phyloP scores from a whole-genome alignment of 1,140 invertebrate species.

The Drosophila suzukii region DNA sequence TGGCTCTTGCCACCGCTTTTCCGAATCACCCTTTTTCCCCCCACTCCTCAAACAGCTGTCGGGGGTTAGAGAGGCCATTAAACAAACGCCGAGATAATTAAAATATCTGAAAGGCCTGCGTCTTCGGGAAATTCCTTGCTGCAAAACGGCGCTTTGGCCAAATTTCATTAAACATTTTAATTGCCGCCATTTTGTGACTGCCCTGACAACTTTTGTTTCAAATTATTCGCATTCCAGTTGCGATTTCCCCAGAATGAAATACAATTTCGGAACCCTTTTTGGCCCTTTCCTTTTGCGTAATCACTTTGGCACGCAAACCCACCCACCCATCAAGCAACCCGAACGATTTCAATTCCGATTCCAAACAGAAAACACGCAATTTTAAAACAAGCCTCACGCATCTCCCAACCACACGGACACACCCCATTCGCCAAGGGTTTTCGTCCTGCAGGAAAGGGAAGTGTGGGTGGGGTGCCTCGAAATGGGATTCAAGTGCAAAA shows the following conservation, averaged over 20 bases:
- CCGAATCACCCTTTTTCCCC: background rate
- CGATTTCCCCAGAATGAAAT: constrained; percentile 69
- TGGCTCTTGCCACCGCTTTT: constrained; percentile 39
- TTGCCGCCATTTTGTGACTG: constrained; percentile 68
- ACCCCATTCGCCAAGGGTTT: constrained; percentile 38
- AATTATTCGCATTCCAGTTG: constrained; percentile 76
- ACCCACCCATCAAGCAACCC: constrained; percentile 25
- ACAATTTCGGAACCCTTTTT: constrained; percentile 65
- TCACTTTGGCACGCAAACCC: constrained; percentile 66
- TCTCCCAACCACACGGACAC: constrained; percentile 49
- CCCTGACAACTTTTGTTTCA: constrained; percentile 51
- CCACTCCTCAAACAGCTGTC: constrained; percentile 1
- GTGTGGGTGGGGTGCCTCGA: background rate
- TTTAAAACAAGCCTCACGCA: constrained; percentile 78
- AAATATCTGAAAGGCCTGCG: constrained; percentile 64
- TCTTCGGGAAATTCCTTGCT: constrained; percentile 45
- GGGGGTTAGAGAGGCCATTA: constrained; percentile 60
- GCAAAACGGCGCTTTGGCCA: constrained; percentile 37
- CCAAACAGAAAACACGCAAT: constrained; percentile 60
- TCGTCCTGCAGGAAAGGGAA: background rate
- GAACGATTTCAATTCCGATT: constrained; percentile 32
- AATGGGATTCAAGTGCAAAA: constrained; percentile 56
- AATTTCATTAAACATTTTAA: constrained; percentile 84
- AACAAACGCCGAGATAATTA: constrained; percentile 77
- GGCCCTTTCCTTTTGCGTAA: constrained; percentile 33